Conservation (phyloP, 2,888 invertebrate species). For the Melipona bicolor region DNA sequence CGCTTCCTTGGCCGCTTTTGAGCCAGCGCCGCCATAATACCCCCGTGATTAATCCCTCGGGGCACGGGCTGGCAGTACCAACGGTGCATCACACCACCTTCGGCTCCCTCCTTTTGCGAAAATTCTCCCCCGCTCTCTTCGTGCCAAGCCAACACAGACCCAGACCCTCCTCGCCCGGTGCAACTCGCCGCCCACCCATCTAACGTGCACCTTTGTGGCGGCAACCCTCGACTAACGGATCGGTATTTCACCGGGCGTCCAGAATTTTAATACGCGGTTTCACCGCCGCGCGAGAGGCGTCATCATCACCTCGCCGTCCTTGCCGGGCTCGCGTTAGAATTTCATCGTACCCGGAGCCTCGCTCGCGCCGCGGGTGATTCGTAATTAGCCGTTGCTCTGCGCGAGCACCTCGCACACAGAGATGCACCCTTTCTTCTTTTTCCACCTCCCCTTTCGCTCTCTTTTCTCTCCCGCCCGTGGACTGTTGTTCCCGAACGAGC, state of each 20-base stretch:
- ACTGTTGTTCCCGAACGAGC: not conserved
- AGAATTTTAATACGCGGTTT: slow-evolving; percentile 80
- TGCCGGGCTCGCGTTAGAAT: slow-evolving; percentile 53
- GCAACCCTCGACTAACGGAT: slow-evolving; percentile 65
- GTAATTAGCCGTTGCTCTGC: slow-evolving; percentile 48
- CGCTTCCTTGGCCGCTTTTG: slow-evolving; percentile 77
- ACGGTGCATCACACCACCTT: slow-evolving; percentile 72
- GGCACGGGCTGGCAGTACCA: slow-evolving; percentile 71
- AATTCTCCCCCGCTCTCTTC: not conserved
- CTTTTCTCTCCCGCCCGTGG: not conserved
- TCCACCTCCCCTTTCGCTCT: not conserved
- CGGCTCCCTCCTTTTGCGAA: slow-evolving; percentile 36
- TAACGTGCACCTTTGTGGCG: slow-evolving; percentile 53
- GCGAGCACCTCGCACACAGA: slow-evolving; percentile 6
- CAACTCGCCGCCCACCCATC: slow-evolving; percentile 43
- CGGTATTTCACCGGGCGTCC: slow-evolving; percentile 76
- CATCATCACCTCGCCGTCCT: slow-evolving; percentile 11
- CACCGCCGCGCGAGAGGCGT: slow-evolving; percentile 42
- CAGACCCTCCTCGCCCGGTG: not conserved
- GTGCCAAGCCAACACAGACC: not conserved
- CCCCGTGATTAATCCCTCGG: slow-evolving; percentile 81
- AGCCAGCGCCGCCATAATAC: slow-evolving; percentile 79
- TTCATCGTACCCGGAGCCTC: slow-evolving; percentile 43
- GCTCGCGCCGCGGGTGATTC: slow-evolving; percentile 48
- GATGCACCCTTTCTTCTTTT: not conserved